Percentiles rank a stretch among this genome's conserved stretches.
Conservation (phyloP, 2,888 invertebrate species). For the Esperia sulphurella region DNA sequence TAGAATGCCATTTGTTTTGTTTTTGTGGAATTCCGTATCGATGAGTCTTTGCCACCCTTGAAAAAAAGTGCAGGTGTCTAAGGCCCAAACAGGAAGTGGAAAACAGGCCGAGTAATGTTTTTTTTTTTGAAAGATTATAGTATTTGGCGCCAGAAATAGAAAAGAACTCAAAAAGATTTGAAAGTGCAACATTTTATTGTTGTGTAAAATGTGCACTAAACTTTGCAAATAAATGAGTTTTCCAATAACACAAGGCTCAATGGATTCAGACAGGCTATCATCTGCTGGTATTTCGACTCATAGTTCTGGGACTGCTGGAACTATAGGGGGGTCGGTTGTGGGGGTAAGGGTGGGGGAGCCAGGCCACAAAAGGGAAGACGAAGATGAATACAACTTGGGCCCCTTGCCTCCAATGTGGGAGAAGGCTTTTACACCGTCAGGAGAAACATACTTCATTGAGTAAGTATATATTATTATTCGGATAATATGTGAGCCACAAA, state of each 20-base stretch:
- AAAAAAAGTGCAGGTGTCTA: slow-evolving; percentile 28
- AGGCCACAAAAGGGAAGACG: slow-evolving; percentile 72
- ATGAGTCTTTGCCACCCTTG: slow-evolving; percentile 46
- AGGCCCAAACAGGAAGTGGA: too few species aligned
- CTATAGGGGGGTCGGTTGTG: slow-evolving; percentile 68
- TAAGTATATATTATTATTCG: slow-evolving; percentile 68
- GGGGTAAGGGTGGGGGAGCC: slow-evolving; percentile 65
- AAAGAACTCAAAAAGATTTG: too few species aligned
- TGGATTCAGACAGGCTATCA: slow-evolving; percentile 71
- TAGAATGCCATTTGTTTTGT: slow-evolving; percentile 66
- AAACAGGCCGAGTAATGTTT: too few species aligned
- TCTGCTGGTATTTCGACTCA: slow-evolving; percentile 73
- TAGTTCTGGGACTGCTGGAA: slow-evolving; percentile 70
- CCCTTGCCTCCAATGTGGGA: slow-evolving; percentile 98
- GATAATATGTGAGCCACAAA: too few species aligned
- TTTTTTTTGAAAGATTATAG: too few species aligned
- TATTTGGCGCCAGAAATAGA: not conserved
- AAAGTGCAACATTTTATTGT: too few species aligned
- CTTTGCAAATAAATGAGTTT: slow-evolving; percentile 16
- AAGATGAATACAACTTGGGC: slow-evolving; percentile 89
- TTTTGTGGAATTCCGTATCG: slow-evolving; percentile 57
- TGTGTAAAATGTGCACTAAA: slow-evolving; percentile 18
- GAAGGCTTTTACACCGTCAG: slow-evolving; percentile 97
- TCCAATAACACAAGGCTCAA: slow-evolving; percentile 66
- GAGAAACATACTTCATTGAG: slow-evolving; percentile 99